phyloP scores from a whole-genome alignment of 1,140 invertebrate genomes.

The Holcopasites calliopsidis region DNA sequence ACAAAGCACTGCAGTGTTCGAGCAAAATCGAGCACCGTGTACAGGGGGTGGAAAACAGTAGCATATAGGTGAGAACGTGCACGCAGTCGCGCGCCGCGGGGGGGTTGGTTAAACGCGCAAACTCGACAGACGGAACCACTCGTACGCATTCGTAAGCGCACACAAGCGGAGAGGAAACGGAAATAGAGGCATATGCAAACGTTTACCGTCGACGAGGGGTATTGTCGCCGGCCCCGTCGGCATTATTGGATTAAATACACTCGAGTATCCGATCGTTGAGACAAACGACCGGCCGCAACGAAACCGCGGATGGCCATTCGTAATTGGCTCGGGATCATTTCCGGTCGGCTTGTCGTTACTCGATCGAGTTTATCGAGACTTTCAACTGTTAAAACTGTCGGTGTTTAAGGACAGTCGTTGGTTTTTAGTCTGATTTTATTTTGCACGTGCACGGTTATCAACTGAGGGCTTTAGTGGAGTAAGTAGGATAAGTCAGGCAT shows the following conservation, averaged over 20 bases:
- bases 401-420: not conserved
- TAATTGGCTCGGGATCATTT: slow-evolving; percentile 40
- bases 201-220: slow-evolving; percentile 46
- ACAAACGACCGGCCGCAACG: slow-evolving; percentile 43
- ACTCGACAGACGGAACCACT: slow-evolving; percentile 40
- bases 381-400: not conserved
- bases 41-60: not conserved
- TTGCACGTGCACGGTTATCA: not conserved
- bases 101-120: slow-evolving; percentile 5
- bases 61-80: not conserved
- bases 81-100: not conserved
- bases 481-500: not conserved
- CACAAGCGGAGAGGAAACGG: slow-evolving; percentile 29
- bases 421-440: not conserved
- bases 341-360: slow-evolving; percentile 15
- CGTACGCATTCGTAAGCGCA: slow-evolving; percentile 40
- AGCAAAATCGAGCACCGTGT: not conserved
- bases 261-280: slow-evolving; percentile 38
- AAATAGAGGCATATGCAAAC: slow-evolving; percentile 49
- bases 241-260: slow-evolving; percentile 50
- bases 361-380: not conserved
- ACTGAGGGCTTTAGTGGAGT: not conserved
- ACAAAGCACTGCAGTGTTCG: not conserved
- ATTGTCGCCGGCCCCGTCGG: slow-evolving; percentile 37
- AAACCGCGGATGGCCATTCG: slow-evolving; percentile 41